Base-by-base conservation (phyloP, 1,140 invertebrate species). In the Myzus persicae region DNA sequence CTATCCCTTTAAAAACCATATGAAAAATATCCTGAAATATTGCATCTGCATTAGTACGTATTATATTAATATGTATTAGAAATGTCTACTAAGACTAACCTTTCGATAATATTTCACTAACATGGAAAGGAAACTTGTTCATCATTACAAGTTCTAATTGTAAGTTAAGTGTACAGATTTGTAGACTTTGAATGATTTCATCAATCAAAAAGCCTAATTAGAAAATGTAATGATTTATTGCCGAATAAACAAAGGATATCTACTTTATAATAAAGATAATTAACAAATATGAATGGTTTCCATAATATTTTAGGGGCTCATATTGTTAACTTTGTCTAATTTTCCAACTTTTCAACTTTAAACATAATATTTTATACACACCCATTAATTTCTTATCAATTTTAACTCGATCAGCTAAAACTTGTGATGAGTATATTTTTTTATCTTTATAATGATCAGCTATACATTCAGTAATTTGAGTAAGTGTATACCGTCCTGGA, bases 361-460 rank as follows among this genome's bases (percentile, higher is more conserved):
- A 1, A 48, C 18, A 48, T 18, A 48, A 48, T 18, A 76, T n/a
- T 31, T 3, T 88, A 48, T 51, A 89, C 46, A 51, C n/a, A 92
- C 90, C 90, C 90, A 92, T 92, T 81, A 82, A 38, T 92, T 92
- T 92, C 1, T 48, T 42, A 81, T 92, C 90, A 46, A 92, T 82
- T 11, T 92, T 92, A 36, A 92, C 6, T 84, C 67, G 26, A 46
- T 92, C 42, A 48, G 90, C 90, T 82, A 92, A 82, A 36, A 82
- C 44, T 92, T 92, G 40, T 36, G 76, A 76, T 40, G 90, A 51
- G 6, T 81, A 92, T 9, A 81, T 76, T 46, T 92, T 1, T 92
- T 92, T 92, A 48, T 92, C 44, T 38, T 38, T 82, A 44, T 92
- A 46, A 92, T 92, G 90, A 48, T 92, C 90, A 40, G 90, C 40